Percentiles rank a stretch among this genome's conserved stretches.
Conservation (phyloP, 2,797 vertebrate genomes). For the Buphagus erythrorhynchus region DNA sequence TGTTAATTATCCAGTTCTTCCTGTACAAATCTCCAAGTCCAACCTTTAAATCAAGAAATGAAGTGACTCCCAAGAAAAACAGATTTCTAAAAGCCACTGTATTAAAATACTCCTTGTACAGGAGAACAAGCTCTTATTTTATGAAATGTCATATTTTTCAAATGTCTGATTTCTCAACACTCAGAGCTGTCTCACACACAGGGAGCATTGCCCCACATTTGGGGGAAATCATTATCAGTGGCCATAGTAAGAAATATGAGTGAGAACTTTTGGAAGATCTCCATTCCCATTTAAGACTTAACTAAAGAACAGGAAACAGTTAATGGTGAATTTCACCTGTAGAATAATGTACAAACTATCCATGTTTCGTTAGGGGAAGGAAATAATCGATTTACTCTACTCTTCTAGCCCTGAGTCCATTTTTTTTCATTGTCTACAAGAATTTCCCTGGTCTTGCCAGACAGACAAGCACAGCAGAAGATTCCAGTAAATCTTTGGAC, state of each 20-base stretch:
- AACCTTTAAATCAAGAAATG: neutral
- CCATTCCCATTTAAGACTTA: neutral
- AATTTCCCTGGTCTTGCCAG: neutral
- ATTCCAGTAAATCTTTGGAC: neutral
- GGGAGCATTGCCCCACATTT: neutral
- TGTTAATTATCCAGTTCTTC: neutral
- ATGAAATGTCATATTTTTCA: neutral
- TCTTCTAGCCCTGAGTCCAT: neutral
- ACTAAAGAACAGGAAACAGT: neutral
- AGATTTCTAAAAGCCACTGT: neutral
- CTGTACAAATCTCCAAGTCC: neutral
- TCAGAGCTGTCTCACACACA: neutral
- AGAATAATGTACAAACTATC: neutral
- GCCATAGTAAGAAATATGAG: neutral
- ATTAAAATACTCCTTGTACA: neutral
- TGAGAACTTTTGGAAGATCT: neutral
- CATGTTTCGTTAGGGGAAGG: neutral
- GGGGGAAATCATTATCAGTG: neutral
- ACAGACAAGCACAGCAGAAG: neutral
- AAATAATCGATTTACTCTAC: neutral
- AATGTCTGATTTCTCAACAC: neutral
- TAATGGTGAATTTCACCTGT: neutral
- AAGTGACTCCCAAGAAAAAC: neutral
- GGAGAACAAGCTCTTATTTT: neutral
- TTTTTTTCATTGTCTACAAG: neutral